These are phyloP conservation scores for Chascanopsetta lugubris DNA, from an alignment of 2,113 vertebrate genomes.

Conservation along the genomic window DNA sequence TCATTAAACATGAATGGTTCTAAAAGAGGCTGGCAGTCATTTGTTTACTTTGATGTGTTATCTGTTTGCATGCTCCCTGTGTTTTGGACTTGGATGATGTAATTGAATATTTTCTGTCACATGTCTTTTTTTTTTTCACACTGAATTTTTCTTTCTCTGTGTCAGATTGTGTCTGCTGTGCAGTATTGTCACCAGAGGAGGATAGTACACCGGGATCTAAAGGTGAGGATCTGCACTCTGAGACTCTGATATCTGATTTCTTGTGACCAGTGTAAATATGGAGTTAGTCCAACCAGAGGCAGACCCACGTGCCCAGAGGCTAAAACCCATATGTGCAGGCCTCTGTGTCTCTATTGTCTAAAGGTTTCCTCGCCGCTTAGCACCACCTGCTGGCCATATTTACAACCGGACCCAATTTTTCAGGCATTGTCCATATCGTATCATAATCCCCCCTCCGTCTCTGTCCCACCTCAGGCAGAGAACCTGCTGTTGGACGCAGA, in stretches of 20 bases:
- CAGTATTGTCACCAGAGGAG: constrained; percentile 98
- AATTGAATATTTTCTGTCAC: too few relatives aligned
- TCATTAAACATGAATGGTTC: too few relatives aligned
- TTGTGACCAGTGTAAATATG: background rate
- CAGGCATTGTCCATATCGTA: background rate
- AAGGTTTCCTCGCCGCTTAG: too few relatives aligned
- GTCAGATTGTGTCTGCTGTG: constrained; percentile 98
- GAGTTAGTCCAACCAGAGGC: too few relatives aligned
- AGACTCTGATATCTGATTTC: constrained; percentile 1
- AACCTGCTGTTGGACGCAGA: constrained; percentile 95
- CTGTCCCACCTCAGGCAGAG: constrained; percentile 86
- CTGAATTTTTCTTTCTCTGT: constrained; percentile 55
- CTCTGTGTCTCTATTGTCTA: too few relatives aligned
- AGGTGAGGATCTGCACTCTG: constrained; percentile 77
- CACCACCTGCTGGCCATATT: too few relatives aligned
- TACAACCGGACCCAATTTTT: background rate
- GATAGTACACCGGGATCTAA: constrained; percentile 97
- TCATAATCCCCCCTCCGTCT: constrained; percentile 10
- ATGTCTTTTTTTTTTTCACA: background rate
- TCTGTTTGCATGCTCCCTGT: background rate
- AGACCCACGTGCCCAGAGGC: too few relatives aligned
- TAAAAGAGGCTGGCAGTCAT: too few relatives aligned
- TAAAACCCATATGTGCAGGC: too few relatives aligned
- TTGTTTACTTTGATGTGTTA: too few relatives aligned
- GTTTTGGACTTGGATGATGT: too few relatives aligned